Percentiles rank a stretch among this genome's conserved stretches.
These are phyloP conservation scores for Oncorhynchus kisutch DNA, from an alignment of 2,113 vertebrate species.

Conservation along the genomic window DNA sequence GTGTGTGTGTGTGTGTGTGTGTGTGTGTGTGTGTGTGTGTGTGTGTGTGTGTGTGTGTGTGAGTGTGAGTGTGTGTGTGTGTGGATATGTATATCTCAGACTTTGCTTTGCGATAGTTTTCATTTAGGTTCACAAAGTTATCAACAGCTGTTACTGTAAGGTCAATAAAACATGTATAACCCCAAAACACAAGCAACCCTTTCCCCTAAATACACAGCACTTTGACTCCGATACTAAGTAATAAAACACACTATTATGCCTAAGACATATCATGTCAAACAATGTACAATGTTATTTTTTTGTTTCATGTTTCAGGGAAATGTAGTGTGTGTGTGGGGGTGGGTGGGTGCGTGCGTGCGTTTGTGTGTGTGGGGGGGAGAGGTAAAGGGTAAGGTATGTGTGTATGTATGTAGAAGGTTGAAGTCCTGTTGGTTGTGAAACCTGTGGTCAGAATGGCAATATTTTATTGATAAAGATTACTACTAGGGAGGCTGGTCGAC, in stretches of 20 bases:
- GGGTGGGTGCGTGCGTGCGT: slow-evolving; percentile 1
- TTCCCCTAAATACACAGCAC: too few relatives aligned
- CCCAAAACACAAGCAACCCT: too few relatives aligned
- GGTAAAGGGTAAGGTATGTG: too few relatives aligned
- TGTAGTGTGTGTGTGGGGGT: background rate
- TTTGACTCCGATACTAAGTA: slow-evolving; percentile 74
- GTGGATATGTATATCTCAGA: slow-evolving; percentile 6
- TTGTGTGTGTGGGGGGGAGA: background rate
- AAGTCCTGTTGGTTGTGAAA: too few relatives aligned
- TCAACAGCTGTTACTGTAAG: too few relatives aligned
- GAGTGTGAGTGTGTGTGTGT: background rate
- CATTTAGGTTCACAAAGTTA: too few relatives aligned
- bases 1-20: background rate
- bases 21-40: background rate
- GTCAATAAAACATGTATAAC: too few relatives aligned
- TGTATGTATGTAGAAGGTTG: too few relatives aligned
- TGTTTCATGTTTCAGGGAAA: slow-evolving; percentile 45
- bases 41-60: background rate
- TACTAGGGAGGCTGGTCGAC: too few relatives aligned
- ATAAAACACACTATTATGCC: slow-evolving; percentile 71
- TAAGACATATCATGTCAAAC: slow-evolving; percentile 79
- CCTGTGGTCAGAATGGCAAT: too few relatives aligned
- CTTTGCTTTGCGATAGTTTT: too few relatives aligned
- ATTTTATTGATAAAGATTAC: too few relatives aligned
- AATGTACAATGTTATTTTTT: slow-evolving; percentile 73